Evolutionary conservation across 2,113 vertebrate genomes (phyloP), one percentile per base, ranked within the genome.

Genomic region (Coptodon rendalli): DNA sequence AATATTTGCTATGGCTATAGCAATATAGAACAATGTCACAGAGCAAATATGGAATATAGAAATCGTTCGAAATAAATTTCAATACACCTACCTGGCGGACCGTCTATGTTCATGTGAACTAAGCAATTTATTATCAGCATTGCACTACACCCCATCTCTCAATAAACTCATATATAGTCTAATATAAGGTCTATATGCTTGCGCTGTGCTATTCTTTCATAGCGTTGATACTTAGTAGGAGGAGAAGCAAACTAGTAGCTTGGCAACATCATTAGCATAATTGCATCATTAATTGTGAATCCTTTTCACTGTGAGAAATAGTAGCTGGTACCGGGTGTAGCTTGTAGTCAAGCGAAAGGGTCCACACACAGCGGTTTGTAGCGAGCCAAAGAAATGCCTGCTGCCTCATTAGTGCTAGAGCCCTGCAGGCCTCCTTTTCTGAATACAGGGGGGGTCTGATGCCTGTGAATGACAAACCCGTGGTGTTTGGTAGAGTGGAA

Each of bases 211-310:
- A 87, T 93, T 91, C 88, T 92, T 91, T 71, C 91, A 34, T 80
- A 88, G 81, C 87, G 91, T 93, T 92, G 91, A 93, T 93, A 91
- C 93, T 90, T 89, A 86, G 89, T 68, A 79, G 89, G 83, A 91
- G 85, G 71, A 89, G 68, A 94, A 81, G 92, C 80, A 87, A 90
- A 86, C 81, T 24, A 87, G 81, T 81, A 86, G 89, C 89, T 80
- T 87, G 89, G 91, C 83, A 88, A 94, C 86, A 13, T 71, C 78
- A 96, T 96, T 96, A 93, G 94, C 94, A 96, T 95, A 96, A 96
- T 95, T 94, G 92, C 93, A 94, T 95, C 95, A 96, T 97, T 96
- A 96, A 95, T 93, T 95, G 93, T 91, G 86, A 89, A 89, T 92
- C 91, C 88, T 82, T 95, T 95, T 95, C 88, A 94, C 66, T 92